These are phyloP conservation scores for Archips crataeganus DNA, from an alignment of 2,888 invertebrate species.

Conservation along the genomic window DNA sequence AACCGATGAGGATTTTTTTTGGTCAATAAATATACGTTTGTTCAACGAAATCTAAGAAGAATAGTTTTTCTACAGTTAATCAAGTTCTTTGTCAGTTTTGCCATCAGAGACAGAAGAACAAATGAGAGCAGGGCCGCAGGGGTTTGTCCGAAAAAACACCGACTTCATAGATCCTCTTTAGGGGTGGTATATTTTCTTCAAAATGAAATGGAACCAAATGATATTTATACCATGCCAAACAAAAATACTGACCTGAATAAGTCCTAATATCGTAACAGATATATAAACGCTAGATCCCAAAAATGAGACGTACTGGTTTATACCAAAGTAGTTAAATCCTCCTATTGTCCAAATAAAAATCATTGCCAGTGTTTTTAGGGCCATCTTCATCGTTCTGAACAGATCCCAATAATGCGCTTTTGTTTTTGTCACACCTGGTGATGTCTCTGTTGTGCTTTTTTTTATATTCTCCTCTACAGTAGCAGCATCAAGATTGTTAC, in stretches of 20 bases:
- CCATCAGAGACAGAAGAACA: too few relatives aligned
- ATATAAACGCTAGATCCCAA: conserved; percentile 59
- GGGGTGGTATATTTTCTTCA: too few relatives aligned
- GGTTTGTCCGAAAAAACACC: too few relatives aligned
- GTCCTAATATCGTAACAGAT: conserved; percentile 55
- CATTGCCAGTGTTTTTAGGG: conserved; percentile 53
- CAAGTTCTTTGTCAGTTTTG: too few relatives aligned
- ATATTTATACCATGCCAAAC: too few relatives aligned
- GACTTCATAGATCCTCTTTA: too few relatives aligned
- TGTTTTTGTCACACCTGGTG: conserved; percentile 49
- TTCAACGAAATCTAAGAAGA: too few relatives aligned
- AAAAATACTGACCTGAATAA: conserved; percentile 60
- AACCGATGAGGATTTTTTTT: too few relatives aligned
- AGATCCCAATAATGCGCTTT: conserved; percentile 56
- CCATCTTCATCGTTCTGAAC: conserved; percentile 56
- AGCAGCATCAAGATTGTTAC: conserved; percentile 56
- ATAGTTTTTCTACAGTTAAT: too few relatives aligned
- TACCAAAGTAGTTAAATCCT: conserved; percentile 61
- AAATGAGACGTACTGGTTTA: conserved; percentile 61
- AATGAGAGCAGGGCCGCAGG: too few relatives aligned
- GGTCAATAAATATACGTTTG: too few relatives aligned
- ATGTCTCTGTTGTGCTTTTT: conserved; percentile 52
- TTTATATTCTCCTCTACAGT: conserved; percentile 57
- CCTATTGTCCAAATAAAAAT: conserved; percentile 57
- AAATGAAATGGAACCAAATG: too few relatives aligned